Percentiles rank a stretch among this genome's conserved stretches.
Evolutionary conservation across 2,888 invertebrate species (phyloP).

Genomic region (Chrysolina haemoptera): DNA sequence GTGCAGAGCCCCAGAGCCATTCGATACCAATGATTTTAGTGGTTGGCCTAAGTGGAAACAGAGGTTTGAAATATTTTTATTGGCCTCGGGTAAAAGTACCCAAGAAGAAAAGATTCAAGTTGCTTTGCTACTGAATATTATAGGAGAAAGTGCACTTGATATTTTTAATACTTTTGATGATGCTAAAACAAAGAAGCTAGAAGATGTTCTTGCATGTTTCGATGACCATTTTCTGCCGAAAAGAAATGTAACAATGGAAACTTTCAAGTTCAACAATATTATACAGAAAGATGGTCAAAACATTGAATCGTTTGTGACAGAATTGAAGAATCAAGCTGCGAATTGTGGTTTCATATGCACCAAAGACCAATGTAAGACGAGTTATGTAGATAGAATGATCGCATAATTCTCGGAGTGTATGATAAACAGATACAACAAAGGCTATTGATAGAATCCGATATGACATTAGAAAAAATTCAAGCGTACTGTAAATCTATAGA

Average conservation of each 20-base stretch:
- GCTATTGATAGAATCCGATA: conserved; percentile 27
- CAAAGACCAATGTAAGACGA: conserved; percentile 29
- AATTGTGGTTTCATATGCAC: conserved; percentile 29
- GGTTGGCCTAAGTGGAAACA: too few relatives aligned
- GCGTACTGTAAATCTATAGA: conserved; percentile 29
- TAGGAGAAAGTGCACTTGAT: background rate
- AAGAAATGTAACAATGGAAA: conserved; percentile 37
- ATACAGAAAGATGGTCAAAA: conserved; percentile 30
- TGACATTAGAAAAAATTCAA: conserved; percentile 31
- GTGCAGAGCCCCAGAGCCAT: background rate
- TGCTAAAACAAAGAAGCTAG: background rate
- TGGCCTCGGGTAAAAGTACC: too few relatives aligned
- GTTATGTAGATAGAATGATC: background rate
- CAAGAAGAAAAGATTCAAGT: too few relatives aligned
- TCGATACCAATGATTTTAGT: background rate
- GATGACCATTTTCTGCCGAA: conserved; percentile 43
- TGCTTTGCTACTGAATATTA: too few relatives aligned
- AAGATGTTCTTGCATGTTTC: conserved; percentile 18
- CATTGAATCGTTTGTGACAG: conserved; percentile 22
- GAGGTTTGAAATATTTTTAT: too few relatives aligned
- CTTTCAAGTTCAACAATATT: conserved; percentile 45
- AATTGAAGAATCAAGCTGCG: conserved; percentile 26
- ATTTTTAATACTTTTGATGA: background rate
- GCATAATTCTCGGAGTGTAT: background rate
- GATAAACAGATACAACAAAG: conserved; percentile 30